These are phyloP conservation scores for Craniophora ligustri DNA, from an alignment of 2,888 invertebrate genomes.

Conservation along the genomic window DNA sequence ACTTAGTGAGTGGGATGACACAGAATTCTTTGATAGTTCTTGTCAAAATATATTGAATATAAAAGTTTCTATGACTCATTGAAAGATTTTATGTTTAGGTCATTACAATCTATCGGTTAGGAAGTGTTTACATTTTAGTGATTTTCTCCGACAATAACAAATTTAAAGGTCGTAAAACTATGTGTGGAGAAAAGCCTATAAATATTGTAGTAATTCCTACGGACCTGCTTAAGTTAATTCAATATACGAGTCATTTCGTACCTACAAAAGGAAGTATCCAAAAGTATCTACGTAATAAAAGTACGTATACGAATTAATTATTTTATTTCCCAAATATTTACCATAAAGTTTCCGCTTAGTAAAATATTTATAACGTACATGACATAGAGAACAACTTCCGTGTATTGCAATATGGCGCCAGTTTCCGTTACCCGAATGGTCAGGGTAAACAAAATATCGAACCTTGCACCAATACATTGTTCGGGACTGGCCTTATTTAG, in stretches of 20 bases:
- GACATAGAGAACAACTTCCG: conserved; percentile 54
- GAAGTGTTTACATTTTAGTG: conserved; percentile 17
- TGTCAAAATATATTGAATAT: conserved; percentile 53
- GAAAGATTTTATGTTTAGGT: conserved; percentile 37
- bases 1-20: conserved; percentile 58
- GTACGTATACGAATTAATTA: conserved; percentile 22
- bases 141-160: conserved; percentile 11
- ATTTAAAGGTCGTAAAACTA: conserved; percentile 1
- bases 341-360: conserved; percentile 21
- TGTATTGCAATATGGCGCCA: conserved; percentile 52
- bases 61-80: conserved; percentile 53
- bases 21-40: conserved; percentile 47
- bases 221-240: no score
- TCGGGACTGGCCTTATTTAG: conserved; percentile 71
- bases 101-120: conserved; percentile 12
- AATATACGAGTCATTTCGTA: no score
- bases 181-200: neutral
- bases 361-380: conserved; percentile 44
- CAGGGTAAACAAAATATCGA: conserved; percentile 70
- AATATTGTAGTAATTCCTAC: no score
- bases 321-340: conserved; percentile 34
- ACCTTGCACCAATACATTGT: conserved; percentile 65
- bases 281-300: no score
- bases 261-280: no score
- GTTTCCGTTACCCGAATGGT: conserved; percentile 69